Evolutionary conservation across 1,140 invertebrate species (phyloP), one percentile per base, ranked within the genome.

Genomic region (Cotesia vestalis): DNA sequence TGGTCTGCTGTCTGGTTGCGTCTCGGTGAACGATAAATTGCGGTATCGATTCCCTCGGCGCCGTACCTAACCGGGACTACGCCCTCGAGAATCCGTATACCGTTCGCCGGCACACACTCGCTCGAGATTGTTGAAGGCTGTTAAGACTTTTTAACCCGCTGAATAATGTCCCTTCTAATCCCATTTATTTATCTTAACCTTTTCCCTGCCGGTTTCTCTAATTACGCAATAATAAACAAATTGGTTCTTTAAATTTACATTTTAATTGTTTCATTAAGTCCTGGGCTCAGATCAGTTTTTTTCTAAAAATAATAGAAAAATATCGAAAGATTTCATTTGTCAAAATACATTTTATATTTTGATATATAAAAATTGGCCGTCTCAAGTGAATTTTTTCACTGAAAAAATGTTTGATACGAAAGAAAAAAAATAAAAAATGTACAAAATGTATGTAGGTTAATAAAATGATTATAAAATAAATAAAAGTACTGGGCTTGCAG

Each of bases 1-100:
- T 66, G 40, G 59, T 60, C 59, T 34, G 27, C 27, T 63, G 20
- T 61, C 36, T 64, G 38, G 63, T 52, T 52, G 46, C 38, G 46
- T 52, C 38, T 66, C 63, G 46, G 38, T 66, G 63, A 66, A 46
- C 38, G 63, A 66, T 66, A 46, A 66, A 66, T 52, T 52, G 38
- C 27, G 46, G 40, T 66, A 66, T 66, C 46, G 63, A 66, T 66
- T 63, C 61, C 61, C 61, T 36, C 27, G 59, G 20, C 59, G n/a
- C 12, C 40, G 40, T 9, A 27, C 27, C 27, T 27, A 11, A 46
- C 6, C 35, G 61, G 14, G 61, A 63, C 61, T 63, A 63, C 61
- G 61, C 61, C 61, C 61, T 40, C n/a, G 61, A 63, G 61, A 63
- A 63, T 63, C 35, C 61, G 35, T 51, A 9, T 6, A 46, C 40